These are phyloP conservation scores for Ascaphus truei DNA, from an alignment of 2,113 vertebrate species.

Conservation along the genomic window DNA sequence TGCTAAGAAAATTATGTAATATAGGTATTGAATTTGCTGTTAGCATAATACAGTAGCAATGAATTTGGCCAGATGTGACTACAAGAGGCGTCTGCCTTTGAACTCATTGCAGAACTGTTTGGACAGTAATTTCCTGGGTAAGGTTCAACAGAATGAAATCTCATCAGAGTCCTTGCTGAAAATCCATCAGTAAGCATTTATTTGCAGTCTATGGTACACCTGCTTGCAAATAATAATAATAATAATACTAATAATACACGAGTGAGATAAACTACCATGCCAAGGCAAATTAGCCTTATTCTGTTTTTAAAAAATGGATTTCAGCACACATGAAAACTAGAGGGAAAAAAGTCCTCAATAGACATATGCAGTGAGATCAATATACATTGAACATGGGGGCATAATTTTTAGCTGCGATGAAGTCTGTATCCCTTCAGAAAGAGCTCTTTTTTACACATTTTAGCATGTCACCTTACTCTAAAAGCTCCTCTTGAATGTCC, in stretches of 20 bases:
- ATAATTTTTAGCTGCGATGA: no score
- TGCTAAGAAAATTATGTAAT: slow-evolving; percentile 2
- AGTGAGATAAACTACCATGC: slow-evolving; percentile 62
- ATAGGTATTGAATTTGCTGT: slow-evolving; percentile 1
- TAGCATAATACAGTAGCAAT: slow-evolving; percentile 53
- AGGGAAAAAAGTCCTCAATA: background rate
- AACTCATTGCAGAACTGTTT: slow-evolving; percentile 61
- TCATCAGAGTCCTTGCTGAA: slow-evolving; percentile 70
- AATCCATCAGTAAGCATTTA: slow-evolving; percentile 71
- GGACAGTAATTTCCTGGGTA: slow-evolving; percentile 64
- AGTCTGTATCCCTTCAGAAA: no score
- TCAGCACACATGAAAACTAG: slow-evolving; percentile 38
- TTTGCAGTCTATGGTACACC: slow-evolving; percentile 66
- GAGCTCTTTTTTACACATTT: no score
- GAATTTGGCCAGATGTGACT: slow-evolving; percentile 64
- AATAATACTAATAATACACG: slow-evolving; percentile 62
- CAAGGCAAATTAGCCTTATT: slow-evolving; percentile 69
- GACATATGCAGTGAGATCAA: background rate
- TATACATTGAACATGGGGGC: no score
- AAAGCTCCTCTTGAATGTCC: no score
- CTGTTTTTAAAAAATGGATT: slow-evolving; percentile 51
- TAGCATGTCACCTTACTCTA: no score
- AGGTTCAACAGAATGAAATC: slow-evolving; percentile 69
- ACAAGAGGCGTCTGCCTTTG: slow-evolving; percentile 55
- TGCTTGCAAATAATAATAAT: slow-evolving; percentile 68